A percentile compares a stretch with the other conserved stretches of the same genome.
Conservation (phyloP, 2,113 vertebrate species). For the Gila orcuttii region DNA sequence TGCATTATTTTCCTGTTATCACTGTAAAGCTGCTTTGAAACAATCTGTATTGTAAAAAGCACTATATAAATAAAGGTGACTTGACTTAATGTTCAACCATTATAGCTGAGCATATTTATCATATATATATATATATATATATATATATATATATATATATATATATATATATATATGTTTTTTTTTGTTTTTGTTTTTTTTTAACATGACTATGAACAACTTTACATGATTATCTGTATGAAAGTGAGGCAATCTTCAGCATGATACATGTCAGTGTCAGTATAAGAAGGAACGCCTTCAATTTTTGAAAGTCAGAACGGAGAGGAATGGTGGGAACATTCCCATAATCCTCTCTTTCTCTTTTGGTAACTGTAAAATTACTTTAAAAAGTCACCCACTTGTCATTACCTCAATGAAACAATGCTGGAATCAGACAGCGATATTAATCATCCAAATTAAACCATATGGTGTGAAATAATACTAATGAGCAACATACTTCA, state of each 20-base stretch:
- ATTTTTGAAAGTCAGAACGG: neutral
- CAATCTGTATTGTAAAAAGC: too few relatives aligned
- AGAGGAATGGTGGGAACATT: neutral
- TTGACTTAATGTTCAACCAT: neutral
- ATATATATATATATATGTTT: too few relatives aligned
- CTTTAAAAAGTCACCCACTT: slow-evolving; percentile 13
- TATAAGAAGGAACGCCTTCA: neutral
- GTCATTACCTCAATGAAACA: slow-evolving; percentile 35
- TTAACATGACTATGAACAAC: neutral
- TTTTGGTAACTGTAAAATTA: neutral
- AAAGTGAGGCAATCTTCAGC: neutral
- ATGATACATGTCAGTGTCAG: neutral
- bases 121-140: too few relatives aligned
- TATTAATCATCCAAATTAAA: slow-evolving; percentile 53
- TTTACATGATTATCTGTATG: neutral
- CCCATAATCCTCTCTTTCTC: neutral
- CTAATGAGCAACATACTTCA: slow-evolving; percentile 48
- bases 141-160: too few relatives aligned
- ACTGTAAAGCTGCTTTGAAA: too few relatives aligned
- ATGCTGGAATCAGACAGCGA: slow-evolving; percentile 17
- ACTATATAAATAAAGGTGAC: too few relatives aligned
- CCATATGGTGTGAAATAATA: slow-evolving; percentile 54
- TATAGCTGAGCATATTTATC: neutral
- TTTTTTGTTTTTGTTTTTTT: neutral
- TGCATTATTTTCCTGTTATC: too few relatives aligned